Evolutionary conservation across 2,113 vertebrate genomes (phyloP), one percentile per base, ranked within the genome.

Genomic region (Lycaon pictus): DNA sequence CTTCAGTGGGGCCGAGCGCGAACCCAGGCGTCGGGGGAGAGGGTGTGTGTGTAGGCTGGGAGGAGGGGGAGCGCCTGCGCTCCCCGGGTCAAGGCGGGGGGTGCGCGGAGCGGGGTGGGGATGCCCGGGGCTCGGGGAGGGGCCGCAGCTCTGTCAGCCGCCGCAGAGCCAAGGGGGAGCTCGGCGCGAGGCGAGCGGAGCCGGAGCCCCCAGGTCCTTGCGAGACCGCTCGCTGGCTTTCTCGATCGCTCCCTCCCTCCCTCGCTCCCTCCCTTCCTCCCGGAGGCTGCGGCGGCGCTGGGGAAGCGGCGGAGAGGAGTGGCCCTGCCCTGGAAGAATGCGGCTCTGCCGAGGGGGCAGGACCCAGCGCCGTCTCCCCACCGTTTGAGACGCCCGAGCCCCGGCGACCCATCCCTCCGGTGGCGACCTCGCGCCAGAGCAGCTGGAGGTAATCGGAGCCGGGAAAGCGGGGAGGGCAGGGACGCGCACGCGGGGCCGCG

Each of bases 241-340:
- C 93, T 76, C 1, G 37, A 69, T 93, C 96, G 23, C 93, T 96
- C 97, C 96, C 97, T 95, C 97, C 85, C 77, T 96, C 11, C 88
- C 88, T 96, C 43, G 43, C 43, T 35, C 93, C 96, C 97, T 94
- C 95, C 97, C 92, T 96, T 82, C 93, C 71, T 96, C 95, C 94
- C 27, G 16, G 96, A 89, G 90, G 97, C 90, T 69, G 95, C 62
- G 63, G 90, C 91, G 71, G 92, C 95, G 60, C 96, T 93, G 91
- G 96, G 92, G 96, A 97, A 97, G 95, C 93, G 56, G 95, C 91
- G 56, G n/a, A 98, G 98, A 97, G 98, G 98, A 98, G 98, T 98
- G 98, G 98, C 98, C 90, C 76, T 80, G 92, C 93, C 58, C 95
- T 96, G 96, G 98, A 97, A 98, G 97, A 97, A 98, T 98, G 97